These are phyloP conservation scores for Dromiciops gliroides DNA, from an alignment of 2,113 vertebrate genomes.

Conservation along the genomic window DNA sequence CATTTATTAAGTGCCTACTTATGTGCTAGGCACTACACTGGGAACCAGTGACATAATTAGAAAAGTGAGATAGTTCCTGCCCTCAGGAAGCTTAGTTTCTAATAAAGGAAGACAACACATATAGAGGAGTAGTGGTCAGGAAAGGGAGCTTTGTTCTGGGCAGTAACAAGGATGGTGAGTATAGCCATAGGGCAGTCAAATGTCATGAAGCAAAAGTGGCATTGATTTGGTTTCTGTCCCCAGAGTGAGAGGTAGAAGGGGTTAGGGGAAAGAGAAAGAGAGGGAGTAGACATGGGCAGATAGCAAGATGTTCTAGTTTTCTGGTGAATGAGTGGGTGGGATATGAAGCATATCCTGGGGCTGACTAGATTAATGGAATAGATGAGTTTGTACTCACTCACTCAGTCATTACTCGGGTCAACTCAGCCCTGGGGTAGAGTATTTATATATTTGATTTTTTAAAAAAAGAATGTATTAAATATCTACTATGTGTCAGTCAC, in stretches of 20 bases:
- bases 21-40: background rate
- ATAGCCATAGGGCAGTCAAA: background rate
- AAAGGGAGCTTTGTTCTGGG: background rate
- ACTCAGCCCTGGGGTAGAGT: background rate
- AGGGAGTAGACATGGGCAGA: background rate
- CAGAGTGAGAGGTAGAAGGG: background rate
- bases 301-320: background rate
- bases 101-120: background rate
- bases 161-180: background rate
- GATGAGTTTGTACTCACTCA: background rate
- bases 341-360: background rate
- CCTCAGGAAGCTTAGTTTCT: background rate
- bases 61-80: background rate
- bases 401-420: background rate
- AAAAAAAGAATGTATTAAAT: background rate
- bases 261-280: background rate
- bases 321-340: background rate
- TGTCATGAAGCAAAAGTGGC: background rate
- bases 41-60: background rate
- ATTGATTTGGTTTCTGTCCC: background rate
- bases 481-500: background rate
- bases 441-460: background rate
- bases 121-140: background rate
- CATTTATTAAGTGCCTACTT: background rate
- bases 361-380: background rate